These are phyloP conservation scores for Pseudoatta argentina DNA, from an alignment of 1,140 invertebrate genomes.

Conservation along the genomic window DNA sequence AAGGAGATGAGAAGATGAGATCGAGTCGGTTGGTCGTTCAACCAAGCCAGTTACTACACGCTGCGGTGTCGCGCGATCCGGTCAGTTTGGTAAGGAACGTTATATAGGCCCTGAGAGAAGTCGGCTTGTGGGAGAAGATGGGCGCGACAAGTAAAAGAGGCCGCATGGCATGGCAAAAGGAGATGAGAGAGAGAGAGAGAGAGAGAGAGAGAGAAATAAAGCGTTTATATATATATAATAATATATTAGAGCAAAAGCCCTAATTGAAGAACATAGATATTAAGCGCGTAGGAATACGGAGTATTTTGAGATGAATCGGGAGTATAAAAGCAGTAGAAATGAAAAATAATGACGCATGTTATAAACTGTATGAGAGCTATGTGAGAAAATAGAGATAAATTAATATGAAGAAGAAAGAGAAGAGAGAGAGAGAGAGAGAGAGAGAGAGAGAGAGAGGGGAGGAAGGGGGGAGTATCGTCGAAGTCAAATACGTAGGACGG, in stretches of 20 bases:
- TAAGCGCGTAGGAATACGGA: background rate
- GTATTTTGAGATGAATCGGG: background rate
- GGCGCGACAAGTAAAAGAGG: background rate
- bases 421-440: no score
- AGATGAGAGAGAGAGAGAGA: background rate
- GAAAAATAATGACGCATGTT: background rate
- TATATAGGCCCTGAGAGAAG: background rate
- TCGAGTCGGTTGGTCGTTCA: slow-evolving; percentile 68
- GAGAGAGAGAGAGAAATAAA: background rate
- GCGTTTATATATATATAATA: background rate
- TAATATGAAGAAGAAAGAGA: no score
- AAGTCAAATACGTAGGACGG: slow-evolving; percentile 51
- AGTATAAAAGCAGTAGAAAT: background rate
- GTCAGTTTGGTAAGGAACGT: slow-evolving; percentile 63
- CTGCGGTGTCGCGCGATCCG: slow-evolving; percentile 58
- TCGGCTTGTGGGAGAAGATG: slow-evolving; percentile 29
- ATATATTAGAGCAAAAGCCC: background rate
- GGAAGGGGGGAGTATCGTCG: background rate
- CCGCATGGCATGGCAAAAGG: background rate
- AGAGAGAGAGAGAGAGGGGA: no score
- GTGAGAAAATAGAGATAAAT: background rate
- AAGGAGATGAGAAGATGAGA: slow-evolving; percentile 66
- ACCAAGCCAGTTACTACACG: slow-evolving; percentile 45
- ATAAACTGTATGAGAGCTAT: no score
- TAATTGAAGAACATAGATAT: background rate